Base-by-base conservation (phyloP, 2,113 vertebrate species). In the Actinemys pallida region DNA sequence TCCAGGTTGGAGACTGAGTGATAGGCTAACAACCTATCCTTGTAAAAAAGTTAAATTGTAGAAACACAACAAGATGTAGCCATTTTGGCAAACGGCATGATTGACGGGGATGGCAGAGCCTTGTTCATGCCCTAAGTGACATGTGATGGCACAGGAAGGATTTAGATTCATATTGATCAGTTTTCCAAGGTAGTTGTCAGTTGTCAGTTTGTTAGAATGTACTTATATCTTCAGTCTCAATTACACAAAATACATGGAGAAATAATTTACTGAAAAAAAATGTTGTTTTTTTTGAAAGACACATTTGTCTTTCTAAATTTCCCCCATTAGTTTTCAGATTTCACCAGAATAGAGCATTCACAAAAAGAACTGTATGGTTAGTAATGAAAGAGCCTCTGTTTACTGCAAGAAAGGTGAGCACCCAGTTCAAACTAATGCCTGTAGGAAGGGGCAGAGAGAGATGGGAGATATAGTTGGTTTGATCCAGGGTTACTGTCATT, bases 401-500 rank as follows among this genome's bases (percentile, higher is more conserved):
- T 81, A 0, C 25, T 57, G 13, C 35, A 42, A 42, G 11, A 53
- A 88, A 93, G 22, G 72, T 10, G 49, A 88, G 89, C 83, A 80
- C 87, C 69, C 53, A 89, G 57, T 93, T 96, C 90, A 93, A 31
- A 47, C 52, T 82, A 78, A n/a, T 87, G 49, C 79, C 29, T 53
- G 57, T 92, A 84, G 91, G 87, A 91, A 93, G 81, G 29, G 79
- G 27, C 84, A 88, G 39, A 42, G 94, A 83, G 42, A 90, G 9
- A 76, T 81, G 81, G 53, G 79, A 89, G 76, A 88, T 50, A 95
- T 83, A 86, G 17, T 24, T 86, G 50, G 14, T 92, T 93, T 94
- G 88, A 42, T 81, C 53, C n/a, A 76, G 86, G 92, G 62, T 90
- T 94, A 88, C 90, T 91, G 84, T 96, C n/a, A 39, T 90, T 87